These are phyloP conservation scores for Idris sp. DNA, from an alignment of 1,140 invertebrate species.

Conservation along the genomic window DNA sequence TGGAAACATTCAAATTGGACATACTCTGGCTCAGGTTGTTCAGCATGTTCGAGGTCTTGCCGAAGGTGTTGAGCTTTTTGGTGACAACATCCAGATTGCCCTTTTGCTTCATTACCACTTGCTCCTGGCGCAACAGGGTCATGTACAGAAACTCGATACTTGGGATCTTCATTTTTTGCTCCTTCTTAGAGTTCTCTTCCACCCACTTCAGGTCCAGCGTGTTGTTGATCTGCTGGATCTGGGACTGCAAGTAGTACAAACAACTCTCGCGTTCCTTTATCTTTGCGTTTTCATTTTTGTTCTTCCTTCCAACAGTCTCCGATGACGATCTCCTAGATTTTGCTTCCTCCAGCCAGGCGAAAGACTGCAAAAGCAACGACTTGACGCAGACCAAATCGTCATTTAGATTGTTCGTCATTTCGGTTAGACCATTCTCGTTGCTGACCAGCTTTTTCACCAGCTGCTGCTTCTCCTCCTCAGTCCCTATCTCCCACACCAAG, in stretches of 20 bases:
- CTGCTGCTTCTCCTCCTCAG: conserved; percentile 76
- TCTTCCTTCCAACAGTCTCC: conserved; percentile 51
- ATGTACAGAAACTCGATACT: conserved; percentile 74
- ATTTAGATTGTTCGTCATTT: conserved; percentile 73
- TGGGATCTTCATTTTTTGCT: conserved; percentile 72
- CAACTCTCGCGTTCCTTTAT: conserved; percentile 71
- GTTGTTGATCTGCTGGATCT: conserved; percentile 73
- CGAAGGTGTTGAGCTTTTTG: conserved; percentile 65
- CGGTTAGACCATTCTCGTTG: conserved; percentile 75
- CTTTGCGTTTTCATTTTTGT: conserved; percentile 69
- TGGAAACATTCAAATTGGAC: conserved; percentile 65
- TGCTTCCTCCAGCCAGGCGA: conserved; percentile 77
- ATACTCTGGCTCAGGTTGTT: conserved; percentile 68
- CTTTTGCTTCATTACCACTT: conserved; percentile 70
- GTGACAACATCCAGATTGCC: conserved; percentile 59
- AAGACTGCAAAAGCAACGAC: conserved; percentile 74
- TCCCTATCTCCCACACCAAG: conserved; percentile 70
- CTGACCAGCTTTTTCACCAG: conserved; percentile 71
- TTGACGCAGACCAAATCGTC: conserved; percentile 75
- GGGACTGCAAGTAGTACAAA: conserved; percentile 74
- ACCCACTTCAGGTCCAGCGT: conserved; percentile 74
- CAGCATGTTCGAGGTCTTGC: conserved; percentile 41
- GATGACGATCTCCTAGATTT: conserved; percentile 72
- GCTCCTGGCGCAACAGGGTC: conserved; percentile 69
- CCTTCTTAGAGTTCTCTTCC: conserved; percentile 64